phyloP scores from a whole-genome alignment of 2,113 vertebrate genomes.

The Sander vitreus region DNA sequence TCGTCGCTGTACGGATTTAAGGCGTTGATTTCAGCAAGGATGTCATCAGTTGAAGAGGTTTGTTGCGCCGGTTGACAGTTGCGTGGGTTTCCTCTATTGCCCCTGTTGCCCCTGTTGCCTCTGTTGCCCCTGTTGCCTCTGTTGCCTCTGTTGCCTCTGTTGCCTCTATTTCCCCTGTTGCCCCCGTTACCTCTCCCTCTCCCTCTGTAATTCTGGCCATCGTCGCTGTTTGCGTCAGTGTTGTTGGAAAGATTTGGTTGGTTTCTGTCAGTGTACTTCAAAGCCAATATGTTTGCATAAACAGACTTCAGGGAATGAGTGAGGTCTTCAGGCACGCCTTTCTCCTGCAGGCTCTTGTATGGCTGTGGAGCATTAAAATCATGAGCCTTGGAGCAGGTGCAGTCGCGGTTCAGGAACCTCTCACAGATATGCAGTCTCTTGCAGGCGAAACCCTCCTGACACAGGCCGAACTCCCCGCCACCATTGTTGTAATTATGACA shows the following conservation, averaged over 20 bases:
- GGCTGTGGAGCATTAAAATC: slow-evolving; percentile 76
- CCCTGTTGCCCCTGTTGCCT: not conserved
- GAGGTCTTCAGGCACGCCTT: slow-evolving; percentile 55
- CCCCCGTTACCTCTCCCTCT: slow-evolving; percentile 23
- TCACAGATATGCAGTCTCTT: slow-evolving; percentile 80
- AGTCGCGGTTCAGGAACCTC: slow-evolving; percentile 52
- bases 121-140: slow-evolving; percentile 1
- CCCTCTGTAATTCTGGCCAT: not conserved
- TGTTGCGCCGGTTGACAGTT: accelerated
- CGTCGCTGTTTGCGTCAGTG: accelerated
- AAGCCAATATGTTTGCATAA: slow-evolving; percentile 73
- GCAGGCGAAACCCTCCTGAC: slow-evolving; percentile 59
- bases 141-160: not conserved
- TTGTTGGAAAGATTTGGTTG: too few relatives aligned
- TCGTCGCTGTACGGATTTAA: not conserved
- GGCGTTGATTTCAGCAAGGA: accelerated
- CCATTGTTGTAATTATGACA: slow-evolving; percentile 82
- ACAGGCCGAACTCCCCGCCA: slow-evolving; percentile 58
- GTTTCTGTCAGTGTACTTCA: slow-evolving; percentile 25
- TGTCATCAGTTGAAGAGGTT: not conserved
- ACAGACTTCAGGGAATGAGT: slow-evolving; percentile 51
- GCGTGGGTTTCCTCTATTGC: not conserved
- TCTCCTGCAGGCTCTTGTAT: slow-evolving; percentile 51
- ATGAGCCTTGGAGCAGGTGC: slow-evolving; percentile 73
- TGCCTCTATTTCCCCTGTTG: not conserved